A percentile compares a stretch with the other conserved stretches of the same genome.
Evolutionary conservation across 1,140 invertebrate genomes (phyloP).

Genomic region (Papilio dardanus): DNA sequence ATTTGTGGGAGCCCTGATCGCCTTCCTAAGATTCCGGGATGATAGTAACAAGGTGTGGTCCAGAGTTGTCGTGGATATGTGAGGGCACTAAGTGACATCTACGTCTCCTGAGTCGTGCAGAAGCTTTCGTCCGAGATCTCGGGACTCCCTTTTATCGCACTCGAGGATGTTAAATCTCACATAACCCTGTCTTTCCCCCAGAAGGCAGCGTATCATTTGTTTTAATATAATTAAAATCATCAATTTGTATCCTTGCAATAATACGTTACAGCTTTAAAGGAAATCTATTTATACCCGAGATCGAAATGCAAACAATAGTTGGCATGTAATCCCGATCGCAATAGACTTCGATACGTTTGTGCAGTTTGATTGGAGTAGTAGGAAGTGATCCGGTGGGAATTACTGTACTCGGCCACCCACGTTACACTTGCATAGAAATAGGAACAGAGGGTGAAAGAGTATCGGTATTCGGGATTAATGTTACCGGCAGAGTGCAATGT

Average conservation of each 20-base stretch:
- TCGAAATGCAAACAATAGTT: not conserved
- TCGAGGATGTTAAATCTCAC: too few relatives aligned
- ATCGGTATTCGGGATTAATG: constrained; percentile 45
- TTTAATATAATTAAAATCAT: too few relatives aligned
- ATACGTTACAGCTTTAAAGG: not conserved
- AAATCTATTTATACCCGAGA: not conserved
- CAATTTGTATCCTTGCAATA: not conserved
- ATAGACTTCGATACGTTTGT: not conserved
- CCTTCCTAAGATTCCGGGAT: too few relatives aligned
- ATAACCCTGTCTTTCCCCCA: too few relatives aligned
- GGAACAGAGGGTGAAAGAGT: constrained; percentile 41
- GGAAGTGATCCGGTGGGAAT: constrained; percentile 6
- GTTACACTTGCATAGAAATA: constrained; percentile 28
- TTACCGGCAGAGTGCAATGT: constrained; percentile 36
- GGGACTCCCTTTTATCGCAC: too few relatives aligned
- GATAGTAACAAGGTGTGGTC: too few relatives aligned
- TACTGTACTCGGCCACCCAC: constrained; percentile 26
- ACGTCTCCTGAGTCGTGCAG: too few relatives aligned
- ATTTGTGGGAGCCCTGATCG: too few relatives aligned
- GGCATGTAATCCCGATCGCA: not conserved
- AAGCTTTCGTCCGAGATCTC: too few relatives aligned
- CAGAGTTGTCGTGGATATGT: too few relatives aligned
- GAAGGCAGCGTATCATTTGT: too few relatives aligned
- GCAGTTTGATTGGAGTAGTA: constrained; percentile 12
- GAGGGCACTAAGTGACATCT: too few relatives aligned